These are phyloP conservation scores for Apostichopus californicus DNA, from an alignment of 35 echinoderm and acorn worm genomes.

Conservation along the genomic window DNA sequence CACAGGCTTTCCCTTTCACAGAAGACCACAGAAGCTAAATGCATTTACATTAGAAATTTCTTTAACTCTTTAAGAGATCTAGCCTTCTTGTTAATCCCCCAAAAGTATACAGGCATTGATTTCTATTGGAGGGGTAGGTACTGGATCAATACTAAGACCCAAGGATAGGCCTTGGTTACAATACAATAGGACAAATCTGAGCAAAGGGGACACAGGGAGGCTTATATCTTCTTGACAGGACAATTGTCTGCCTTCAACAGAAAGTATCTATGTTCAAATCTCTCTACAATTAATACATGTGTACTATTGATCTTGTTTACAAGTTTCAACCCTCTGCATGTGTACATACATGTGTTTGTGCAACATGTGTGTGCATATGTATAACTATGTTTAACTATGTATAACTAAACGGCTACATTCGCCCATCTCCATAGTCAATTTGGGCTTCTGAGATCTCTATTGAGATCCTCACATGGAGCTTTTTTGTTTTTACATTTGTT, in stretches of 20 bases:
- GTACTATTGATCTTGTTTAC: no score
- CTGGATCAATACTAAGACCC: slow-evolving; percentile 19
- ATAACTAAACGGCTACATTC: no score
- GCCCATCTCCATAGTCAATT: no score
- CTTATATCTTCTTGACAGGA: not conserved
- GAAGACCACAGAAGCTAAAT: not conserved
- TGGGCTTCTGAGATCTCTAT: no score
- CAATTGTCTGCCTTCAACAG: not conserved
- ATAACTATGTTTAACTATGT: no score
- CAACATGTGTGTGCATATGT: no score
- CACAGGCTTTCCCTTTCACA: not conserved
- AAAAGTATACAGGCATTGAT: not conserved
- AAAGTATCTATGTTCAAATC: not conserved
- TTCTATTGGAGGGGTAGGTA: not conserved
- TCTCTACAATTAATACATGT: no score
- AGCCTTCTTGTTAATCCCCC: not conserved
- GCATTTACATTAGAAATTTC: not conserved
- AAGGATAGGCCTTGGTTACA: slow-evolving; percentile 12
- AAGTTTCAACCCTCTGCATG: no score
- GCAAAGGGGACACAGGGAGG: not conserved
- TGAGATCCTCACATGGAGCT: no score
- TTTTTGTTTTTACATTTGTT: no score
- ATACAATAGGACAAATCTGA: not conserved
- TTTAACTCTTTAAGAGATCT: not conserved
- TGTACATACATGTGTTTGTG: no score